Evolutionary conservation across 2,888 invertebrate species (phyloP).

Genomic region (Taenaris catops): DNA sequence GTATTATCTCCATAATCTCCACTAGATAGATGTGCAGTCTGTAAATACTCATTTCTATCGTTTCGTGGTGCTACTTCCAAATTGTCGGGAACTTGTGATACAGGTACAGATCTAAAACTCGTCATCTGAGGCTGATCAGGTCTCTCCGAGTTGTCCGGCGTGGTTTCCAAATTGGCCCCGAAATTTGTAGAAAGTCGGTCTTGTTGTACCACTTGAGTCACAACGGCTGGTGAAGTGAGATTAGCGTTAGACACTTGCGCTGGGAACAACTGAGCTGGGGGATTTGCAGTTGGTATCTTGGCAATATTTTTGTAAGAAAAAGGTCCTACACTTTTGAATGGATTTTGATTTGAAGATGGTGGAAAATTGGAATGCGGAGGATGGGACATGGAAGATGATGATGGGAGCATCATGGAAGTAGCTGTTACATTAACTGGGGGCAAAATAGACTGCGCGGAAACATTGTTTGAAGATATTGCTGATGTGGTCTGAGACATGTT

Average conservation of each 20-base stretch:
- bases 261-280: constrained; percentile 40
- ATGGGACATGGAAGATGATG: constrained; percentile 9
- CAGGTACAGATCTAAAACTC: constrained; percentile 37
- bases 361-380: constrained; percentile 26
- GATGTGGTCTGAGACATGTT: constrained; percentile 9
- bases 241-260: constrained; percentile 43
- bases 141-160: constrained; percentile 84
- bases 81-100: constrained; percentile 69
- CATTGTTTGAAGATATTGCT: constrained; percentile 15
- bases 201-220: constrained; percentile 52
- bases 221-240: constrained; percentile 54
- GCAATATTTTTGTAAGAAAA: constrained; percentile 66
- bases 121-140: constrained; percentile 70
- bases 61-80: constrained; percentile 83
- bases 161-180: constrained; percentile 82
- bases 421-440: constrained; percentile 17
- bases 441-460: constrained; percentile 9
- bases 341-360: constrained; percentile 42
- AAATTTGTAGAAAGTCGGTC: constrained; percentile 52
- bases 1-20: constrained; percentile 68
- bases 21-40: constrained; percentile 86
- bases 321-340: constrained; percentile 64
- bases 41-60: constrained; percentile 87
- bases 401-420: constrained; percentile 15
- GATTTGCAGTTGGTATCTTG: constrained; percentile 31